These are phyloP conservation scores for Bedellia somnulentella DNA, from an alignment of 2,888 invertebrate genomes.

Conservation along the genomic window DNA sequence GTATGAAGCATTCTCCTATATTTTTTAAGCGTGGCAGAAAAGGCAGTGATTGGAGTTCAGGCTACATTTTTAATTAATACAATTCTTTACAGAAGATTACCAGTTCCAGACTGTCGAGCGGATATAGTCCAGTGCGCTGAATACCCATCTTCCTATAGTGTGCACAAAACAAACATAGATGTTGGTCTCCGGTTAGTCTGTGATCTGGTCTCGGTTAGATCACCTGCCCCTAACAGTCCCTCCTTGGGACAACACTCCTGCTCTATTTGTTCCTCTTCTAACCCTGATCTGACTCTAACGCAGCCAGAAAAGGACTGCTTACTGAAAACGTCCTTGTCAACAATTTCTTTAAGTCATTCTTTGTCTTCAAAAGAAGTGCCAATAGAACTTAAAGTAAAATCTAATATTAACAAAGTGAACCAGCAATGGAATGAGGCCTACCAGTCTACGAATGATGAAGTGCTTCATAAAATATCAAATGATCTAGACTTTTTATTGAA, in stretches of 20 bases:
- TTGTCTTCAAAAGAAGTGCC: constrained; percentile 31
- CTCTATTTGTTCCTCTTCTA: constrained; percentile 28
- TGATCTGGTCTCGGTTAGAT: too few relatives aligned
- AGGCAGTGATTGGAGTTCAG: too few relatives aligned
- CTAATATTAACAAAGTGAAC: constrained; percentile 31
- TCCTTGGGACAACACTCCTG: too few relatives aligned
- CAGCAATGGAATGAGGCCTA: constrained; percentile 39
- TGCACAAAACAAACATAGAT: too few relatives aligned
- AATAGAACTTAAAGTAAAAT: constrained; percentile 24
- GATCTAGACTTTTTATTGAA: constrained; percentile 82
- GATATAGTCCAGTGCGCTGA: constrained; percentile 54
- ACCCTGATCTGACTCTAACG: constrained; percentile 36
- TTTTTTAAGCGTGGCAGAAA: too few relatives aligned
- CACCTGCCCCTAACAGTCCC: too few relatives aligned
- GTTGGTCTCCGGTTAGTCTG: too few relatives aligned
- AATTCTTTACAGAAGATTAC: constrained; percentile 21
- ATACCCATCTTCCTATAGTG: too few relatives aligned
- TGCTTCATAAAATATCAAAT: constrained; percentile 79
- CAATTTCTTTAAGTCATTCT: constrained; percentile 40
- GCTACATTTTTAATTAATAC: neutral
- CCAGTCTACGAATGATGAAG: constrained; percentile 55
- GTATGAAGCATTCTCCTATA: too few relatives aligned
- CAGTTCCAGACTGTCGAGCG: constrained; percentile 38
- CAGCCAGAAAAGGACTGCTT: constrained; percentile 48
- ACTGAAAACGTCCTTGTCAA: constrained; percentile 34